Evolutionary conservation across 2,888 invertebrate species (phyloP).

Genomic region (Drosophila helvetica): DNA sequence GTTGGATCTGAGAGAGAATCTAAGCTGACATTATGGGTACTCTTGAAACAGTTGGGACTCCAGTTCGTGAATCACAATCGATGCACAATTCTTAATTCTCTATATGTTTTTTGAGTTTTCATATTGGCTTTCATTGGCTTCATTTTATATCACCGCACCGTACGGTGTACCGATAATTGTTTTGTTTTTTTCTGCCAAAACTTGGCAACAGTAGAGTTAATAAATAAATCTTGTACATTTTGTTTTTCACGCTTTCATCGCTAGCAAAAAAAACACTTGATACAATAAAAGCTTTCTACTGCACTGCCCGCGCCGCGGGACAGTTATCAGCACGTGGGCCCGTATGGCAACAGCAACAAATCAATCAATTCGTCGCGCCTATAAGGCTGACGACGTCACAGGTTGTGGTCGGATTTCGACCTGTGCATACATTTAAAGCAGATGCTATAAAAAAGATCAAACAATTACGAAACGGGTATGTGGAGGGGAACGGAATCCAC

Average conservation of each 20-base stretch:
- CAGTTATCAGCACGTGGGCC: slow-evolving; percentile 23
- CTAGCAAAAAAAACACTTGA: slow-evolving; percentile 18
- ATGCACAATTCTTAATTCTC: no score
- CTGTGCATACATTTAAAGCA: not conserved
- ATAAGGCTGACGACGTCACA: slow-evolving; percentile 13
- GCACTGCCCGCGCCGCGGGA: not conserved
- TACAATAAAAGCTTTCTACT: slow-evolving; percentile 9
- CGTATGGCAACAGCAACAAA: slow-evolving; percentile 21
- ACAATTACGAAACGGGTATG: not conserved
- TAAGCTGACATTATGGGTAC: not conserved
- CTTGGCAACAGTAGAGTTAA: no score
- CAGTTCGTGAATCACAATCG: not conserved
- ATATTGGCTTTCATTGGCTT: no score
- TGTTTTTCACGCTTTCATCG: no score
- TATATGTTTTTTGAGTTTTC: no score
- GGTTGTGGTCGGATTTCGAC: not conserved
- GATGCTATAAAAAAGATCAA: slow-evolving; percentile 1
- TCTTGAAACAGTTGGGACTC: not conserved
- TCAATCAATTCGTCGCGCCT: slow-evolving; percentile 1
- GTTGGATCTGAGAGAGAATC: slow-evolving; percentile 12
- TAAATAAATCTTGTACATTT: no score
- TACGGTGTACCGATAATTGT: no score
- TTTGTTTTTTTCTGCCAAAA: no score
- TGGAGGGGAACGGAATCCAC: not conserved
- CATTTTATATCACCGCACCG: no score